Evolutionary conservation across 1,140 invertebrate species (phyloP).

Genomic region (Euschistus heros): DNA sequence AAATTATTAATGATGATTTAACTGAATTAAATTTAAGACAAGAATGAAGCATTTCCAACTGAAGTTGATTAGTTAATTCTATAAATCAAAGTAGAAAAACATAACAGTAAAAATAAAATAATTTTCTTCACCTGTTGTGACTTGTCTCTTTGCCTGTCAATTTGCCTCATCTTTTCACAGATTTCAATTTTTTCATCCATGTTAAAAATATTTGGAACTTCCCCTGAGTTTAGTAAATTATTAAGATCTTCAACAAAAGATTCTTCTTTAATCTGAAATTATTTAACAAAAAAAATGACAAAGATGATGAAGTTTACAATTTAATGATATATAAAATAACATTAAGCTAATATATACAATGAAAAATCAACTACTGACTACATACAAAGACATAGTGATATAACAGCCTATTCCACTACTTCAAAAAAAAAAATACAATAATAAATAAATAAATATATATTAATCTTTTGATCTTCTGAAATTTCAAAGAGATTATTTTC

Average conservation of each 20-base stretch:
- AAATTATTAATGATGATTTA: not conserved
- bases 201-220: slow-evolving; percentile 84
- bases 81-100: not conserved
- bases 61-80: not conserved
- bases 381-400: too few species aligned
- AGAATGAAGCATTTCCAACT: too few species aligned
- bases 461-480: too few species aligned
- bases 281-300: not conserved
- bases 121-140: slow-evolving; percentile 50
- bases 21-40: too few species aligned
- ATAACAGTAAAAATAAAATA: not conserved
- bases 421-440: too few species aligned
- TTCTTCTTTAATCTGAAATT: slow-evolving; percentile 76
- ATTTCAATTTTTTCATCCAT: slow-evolving; percentile 84
- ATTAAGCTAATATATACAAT: too few species aligned
- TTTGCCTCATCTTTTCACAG: slow-evolving; percentile 84
- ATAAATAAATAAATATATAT: too few species aligned
- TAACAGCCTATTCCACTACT: too few species aligned
- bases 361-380: too few species aligned
- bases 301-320: not conserved
- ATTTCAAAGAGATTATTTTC: not conserved
- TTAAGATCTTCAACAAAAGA: slow-evolving; percentile 88
- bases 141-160: slow-evolving; percentile 83
- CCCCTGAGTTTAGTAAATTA: slow-evolving; percentile 86
- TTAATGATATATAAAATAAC: not conserved